Evolutionary conservation across 1,140 invertebrate species (phyloP).

Genomic region (Lepidostoma basale): DNA sequence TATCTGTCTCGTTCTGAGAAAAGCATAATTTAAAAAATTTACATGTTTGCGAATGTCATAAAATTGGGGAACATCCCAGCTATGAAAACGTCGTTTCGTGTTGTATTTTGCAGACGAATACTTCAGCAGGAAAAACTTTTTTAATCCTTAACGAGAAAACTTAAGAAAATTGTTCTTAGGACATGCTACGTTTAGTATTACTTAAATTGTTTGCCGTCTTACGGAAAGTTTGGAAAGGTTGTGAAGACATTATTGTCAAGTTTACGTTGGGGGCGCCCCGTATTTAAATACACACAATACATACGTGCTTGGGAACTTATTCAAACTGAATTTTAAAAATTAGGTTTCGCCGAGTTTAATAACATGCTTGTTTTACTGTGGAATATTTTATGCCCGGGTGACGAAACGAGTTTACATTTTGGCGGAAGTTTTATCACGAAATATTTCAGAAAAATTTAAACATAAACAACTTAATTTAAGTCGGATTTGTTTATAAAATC

Average conservation of each 20-base stretch:
- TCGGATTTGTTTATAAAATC: too few species aligned
- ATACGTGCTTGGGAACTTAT: not conserved
- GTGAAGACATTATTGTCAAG: constrained; percentile 10
- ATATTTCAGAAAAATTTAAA: too few species aligned
- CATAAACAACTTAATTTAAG: too few species aligned
- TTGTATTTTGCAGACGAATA: not conserved
- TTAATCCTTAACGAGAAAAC: constrained; percentile 28
- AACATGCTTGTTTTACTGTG: not conserved
- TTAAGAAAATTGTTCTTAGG: constrained; percentile 22
- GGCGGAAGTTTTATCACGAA: too few species aligned
- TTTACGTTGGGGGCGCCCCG: not conserved
- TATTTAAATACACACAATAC: too few species aligned
- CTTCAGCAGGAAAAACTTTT: constrained; percentile 20
- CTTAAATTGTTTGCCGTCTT: constrained; percentile 21
- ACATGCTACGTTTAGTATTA: constrained; percentile 18
- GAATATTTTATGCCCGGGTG: too few species aligned
- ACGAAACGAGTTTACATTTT: too few species aligned
- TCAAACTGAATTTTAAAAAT: not conserved
- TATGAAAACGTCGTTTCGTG: constrained; percentile 17
- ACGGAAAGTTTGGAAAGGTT: constrained; percentile 1
- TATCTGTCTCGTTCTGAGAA: too few species aligned
- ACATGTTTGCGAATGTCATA: not conserved
- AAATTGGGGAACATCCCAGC: not conserved
- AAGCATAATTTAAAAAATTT: not conserved
- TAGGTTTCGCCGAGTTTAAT: not conserved